Evolutionary conservation across 2,797 vertebrate species (phyloP), one percentile per base, ranked within the genome.

Genomic region (Bovichtus variegatus): DNA sequence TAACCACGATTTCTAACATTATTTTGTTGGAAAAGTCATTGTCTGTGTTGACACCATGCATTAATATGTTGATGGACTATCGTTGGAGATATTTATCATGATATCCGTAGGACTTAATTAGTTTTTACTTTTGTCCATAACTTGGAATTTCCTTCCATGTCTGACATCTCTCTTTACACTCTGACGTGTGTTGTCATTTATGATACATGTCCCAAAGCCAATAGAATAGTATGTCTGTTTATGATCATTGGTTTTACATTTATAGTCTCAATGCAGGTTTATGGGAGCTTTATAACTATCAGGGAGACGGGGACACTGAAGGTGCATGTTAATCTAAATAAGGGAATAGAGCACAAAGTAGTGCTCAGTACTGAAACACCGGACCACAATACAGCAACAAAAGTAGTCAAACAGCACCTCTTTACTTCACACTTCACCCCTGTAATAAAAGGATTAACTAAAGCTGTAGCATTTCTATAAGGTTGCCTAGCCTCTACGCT

Each of bases 271-370:
- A 2, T 76, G 15, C n/a, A 19, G 36, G 21, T 59, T 54, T 69
- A 8, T 40, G 34, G 27, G 58, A 41, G n/a, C 19, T 25, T 78
- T 29, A 57, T 10, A 55, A 34, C 51, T 9, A 25, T 74, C 58
- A 51, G 51, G 63, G 41, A 77, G 0, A 31, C 4, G 0, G 31
- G n/a, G 71, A 74, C 59, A 31, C 34, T 46, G 23, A 68, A 74
- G 31, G 15, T 79, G 81, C 82, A 81, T 72, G 78, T 65, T 46
- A 49, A 70, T 69, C 12, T 49, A 38, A 61, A 72, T 46, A 63
- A 60, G 34, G 44, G 8, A 46, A 38, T 9, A 53, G n/a, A 65
- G 23, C 36, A 23, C 18, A 55, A 46, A 63, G 31, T 40, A 60
- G 43, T 59, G 49, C 54, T 74, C 8, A 49, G 3, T 25, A n/a